Base-by-base conservation (phyloP, 2,113 vertebrate genomes). In the Holacanthus passer region DNA sequence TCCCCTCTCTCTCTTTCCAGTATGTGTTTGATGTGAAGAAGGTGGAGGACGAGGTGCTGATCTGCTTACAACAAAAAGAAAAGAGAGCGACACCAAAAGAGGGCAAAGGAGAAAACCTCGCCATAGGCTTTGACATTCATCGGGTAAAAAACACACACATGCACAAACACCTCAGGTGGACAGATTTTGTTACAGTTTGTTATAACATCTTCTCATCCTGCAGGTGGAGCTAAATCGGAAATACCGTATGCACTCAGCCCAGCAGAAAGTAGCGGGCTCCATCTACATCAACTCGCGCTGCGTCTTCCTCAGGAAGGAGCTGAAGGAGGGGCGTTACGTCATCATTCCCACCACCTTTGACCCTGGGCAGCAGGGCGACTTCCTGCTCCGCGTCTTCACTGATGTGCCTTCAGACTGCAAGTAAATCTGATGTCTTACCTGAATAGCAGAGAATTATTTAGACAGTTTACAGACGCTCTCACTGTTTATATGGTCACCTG, bases 251-350 rank as follows among this genome's bases (percentile, higher is more conserved):
- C 98, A 99, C 91, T 94, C 94, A 12, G 83, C 96, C 58, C 98
- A 99, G 95, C 96, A 98, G 88, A 96, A 98, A 90, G 96, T 96
- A 22, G 97, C 96, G 79, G 96, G 97, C 84, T 99, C 98, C 91
- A 95, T 97, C 87, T 99, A 98, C 93, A 99, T 99, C 93, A 99
- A 99, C 92, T 99, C 98, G 0, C 97, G 98, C 82, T 97, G 97
- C 0, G 96, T 99, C 82, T 99, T 99, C 94, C 91, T 98, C 88
- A 95, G 97, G 85, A 97, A 96, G 0, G 97, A 99, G 77, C 93
- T 99, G 89, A 96, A 96, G 47, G 97, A 98, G 88, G 98, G 98
- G 0, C 97, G 98, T 70, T 99, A 99, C 0, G 96, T 99, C 92
- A 96, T 99, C 93, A 95, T 99, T 87, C 98, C 98, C 70, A 98